Evolutionary conservation across 2,797 vertebrate genomes (phyloP).

Genomic region (Catharus ustulatus): DNA sequence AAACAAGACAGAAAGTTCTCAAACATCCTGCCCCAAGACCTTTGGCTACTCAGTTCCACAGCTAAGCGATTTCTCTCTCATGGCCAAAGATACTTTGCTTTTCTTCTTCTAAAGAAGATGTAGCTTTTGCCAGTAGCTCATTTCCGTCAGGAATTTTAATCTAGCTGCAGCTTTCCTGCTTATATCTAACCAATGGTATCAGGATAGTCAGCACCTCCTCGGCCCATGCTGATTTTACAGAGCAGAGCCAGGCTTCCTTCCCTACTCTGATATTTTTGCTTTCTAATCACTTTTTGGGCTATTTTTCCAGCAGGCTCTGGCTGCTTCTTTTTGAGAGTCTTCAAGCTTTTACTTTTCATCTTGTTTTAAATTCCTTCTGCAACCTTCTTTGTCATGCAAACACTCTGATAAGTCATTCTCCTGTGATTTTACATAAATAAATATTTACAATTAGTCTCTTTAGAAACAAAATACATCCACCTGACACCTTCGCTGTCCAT

Average conservation of each 20-base stretch:
- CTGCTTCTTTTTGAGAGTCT: not conserved
- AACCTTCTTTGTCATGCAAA: not conserved
- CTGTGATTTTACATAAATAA: not conserved
- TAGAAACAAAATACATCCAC: not conserved
- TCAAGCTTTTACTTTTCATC: not conserved
- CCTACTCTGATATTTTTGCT: not conserved
- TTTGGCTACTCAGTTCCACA: not conserved
- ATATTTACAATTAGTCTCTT: not conserved
- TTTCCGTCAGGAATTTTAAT: not conserved
- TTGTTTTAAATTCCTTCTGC: not conserved
- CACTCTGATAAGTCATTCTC: not conserved
- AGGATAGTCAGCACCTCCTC: not conserved
- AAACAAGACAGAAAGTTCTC: not conserved
- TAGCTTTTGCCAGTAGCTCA: not conserved
- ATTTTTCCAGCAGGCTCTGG: not conserved
- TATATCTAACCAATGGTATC: rapidly evolving
- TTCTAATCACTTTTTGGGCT: not conserved
- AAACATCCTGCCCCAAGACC: not conserved
- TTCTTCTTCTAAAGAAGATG: not conserved
- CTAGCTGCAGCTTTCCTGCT: not conserved
- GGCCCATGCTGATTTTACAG: not conserved
- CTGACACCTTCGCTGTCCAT: not conserved
- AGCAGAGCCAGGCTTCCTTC: not conserved
- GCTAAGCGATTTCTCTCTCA: not conserved
- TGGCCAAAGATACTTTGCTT: not conserved